A percentile compares a stretch with the other conserved stretches of the same genome.
These are phyloP conservation scores for Parelbella ahira DNA, from an alignment of 2,888 invertebrate genomes.

Conservation along the genomic window DNA sequence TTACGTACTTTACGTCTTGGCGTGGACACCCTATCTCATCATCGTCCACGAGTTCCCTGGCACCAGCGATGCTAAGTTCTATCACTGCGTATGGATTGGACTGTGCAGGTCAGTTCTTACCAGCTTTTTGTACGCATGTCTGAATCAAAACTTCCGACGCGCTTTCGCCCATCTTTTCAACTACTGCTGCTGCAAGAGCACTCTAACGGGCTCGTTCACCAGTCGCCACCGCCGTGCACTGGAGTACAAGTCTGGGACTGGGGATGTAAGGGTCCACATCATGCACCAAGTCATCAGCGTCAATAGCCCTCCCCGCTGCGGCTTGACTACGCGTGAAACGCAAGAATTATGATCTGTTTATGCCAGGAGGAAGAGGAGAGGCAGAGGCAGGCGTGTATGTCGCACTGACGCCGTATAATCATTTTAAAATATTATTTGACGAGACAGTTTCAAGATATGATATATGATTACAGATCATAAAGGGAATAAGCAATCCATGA, in stretches of 20 bases:
- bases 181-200: slow-evolving; percentile 89
- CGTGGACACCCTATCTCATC: slow-evolving; percentile 86
- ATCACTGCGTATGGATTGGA: slow-evolving; percentile 85
- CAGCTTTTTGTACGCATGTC: slow-evolving; percentile 80
- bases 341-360: slow-evolving; percentile 34
- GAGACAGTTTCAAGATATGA: too few species aligned
- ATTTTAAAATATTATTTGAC: too few species aligned
- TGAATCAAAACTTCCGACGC: slow-evolving; percentile 85
- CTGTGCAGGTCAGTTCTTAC: slow-evolving; percentile 85
- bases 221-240: slow-evolving; percentile 74
- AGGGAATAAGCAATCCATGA: too few species aligned
- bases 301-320: slow-evolving; percentile 67
- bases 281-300: slow-evolving; percentile 60
- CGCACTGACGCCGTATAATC: too few species aligned
- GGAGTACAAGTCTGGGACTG: slow-evolving; percentile 64
- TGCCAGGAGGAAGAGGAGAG: too few species aligned
- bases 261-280: slow-evolving; percentile 87
- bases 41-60: slow-evolving; percentile 75
- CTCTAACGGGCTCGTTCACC: slow-evolving; percentile 82
- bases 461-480: too few species aligned
- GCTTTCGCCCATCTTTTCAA: slow-evolving; percentile 87
- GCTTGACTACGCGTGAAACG: slow-evolving; percentile 36
- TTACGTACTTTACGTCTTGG: slow-evolving; percentile 81
- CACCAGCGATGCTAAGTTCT: slow-evolving; percentile 78
- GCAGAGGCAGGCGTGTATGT: too few species aligned